Percentiles rank a stretch among this genome's conserved stretches.
Conservation (phyloP, 2,888 invertebrate genomes). For the Capitulum mitella region DNA sequence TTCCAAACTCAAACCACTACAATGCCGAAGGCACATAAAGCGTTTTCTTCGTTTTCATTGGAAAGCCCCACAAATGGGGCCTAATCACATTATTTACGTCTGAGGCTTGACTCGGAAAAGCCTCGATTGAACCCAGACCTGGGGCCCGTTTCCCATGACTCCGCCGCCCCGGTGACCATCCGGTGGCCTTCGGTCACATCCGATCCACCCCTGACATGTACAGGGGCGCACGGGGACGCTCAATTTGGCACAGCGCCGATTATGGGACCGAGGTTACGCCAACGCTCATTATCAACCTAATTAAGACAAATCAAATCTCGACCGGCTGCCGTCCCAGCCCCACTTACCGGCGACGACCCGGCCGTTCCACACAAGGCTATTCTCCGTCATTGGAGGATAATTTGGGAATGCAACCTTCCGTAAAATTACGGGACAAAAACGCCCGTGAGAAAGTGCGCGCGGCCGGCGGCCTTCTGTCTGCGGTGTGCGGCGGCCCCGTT, state of each 20-base stretch:
- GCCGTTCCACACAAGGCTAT: neutral
- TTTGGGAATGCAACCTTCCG: conserved; percentile 17
- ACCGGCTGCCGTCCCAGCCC: neutral
- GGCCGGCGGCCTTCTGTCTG: neutral
- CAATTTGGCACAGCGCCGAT: neutral
- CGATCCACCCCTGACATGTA: neutral
- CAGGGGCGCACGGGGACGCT: neutral
- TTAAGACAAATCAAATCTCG: conserved; percentile 11
- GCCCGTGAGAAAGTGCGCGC: neutral
- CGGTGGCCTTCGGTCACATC: neutral
- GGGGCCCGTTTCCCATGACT: too few species aligned
- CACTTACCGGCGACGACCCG: neutral
- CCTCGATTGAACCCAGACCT: too few species aligned
- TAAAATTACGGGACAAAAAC: conserved; percentile 1
- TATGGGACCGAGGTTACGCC: conserved; percentile 8
- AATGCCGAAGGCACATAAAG: too few species aligned
- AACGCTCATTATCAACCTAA: neutral
- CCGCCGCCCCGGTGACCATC: neutral
- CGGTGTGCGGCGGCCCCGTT: neutral
- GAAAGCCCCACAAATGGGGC: too few species aligned
- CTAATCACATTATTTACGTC: neutral
- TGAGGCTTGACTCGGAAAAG: too few species aligned
- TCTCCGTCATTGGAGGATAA: neutral
- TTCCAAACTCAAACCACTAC: too few species aligned
- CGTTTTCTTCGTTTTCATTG: too few species aligned